Evolutionary conservation across 1,140 invertebrate species (phyloP), one percentile per base, ranked within the genome.

Genomic region (Pseudomyrmex flavicornis): DNA sequence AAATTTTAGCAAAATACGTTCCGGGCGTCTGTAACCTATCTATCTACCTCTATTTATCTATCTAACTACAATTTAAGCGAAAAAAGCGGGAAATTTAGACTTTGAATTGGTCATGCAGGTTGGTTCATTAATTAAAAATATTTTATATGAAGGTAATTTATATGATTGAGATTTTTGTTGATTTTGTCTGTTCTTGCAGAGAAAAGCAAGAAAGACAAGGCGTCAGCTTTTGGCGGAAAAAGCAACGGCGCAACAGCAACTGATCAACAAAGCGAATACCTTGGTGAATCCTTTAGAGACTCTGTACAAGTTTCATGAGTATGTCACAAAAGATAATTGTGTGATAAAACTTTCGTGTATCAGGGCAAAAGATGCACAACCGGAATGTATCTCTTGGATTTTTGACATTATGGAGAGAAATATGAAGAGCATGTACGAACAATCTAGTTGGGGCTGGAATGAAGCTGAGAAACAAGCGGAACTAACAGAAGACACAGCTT

Each of bases 351-450:
- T 96, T 9, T 90, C 90, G 58, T 95, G 95, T 56, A 88, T 91
- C 20, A 92, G 88, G 86, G 95, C 95, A 1, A 90, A 70, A 61
- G 86, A 95, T 80, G 87, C 96, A 83, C 84, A 91, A 26, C 48
- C 90, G 15, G 91, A 95, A 68, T 92, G 92, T 12, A 82, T 95
- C 2, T 93, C 95, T 52, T 97, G 96, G 96, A 95, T 96, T 8
- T 96, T 96, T 87, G 94, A 96, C 84, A 92, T 97, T 17, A 95
- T 96, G 70, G 95, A 96, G 88, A 91, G 92, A 59, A 97, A 97
- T 89, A 97, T 97, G 94, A 94, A 96, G 73, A 87, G 92, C 15
- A 92, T 95, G 92, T 97, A 96, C 89, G 94, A 95, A 82, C 87
- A 93, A 26, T 93, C 94, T 0, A 91, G 88, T 22, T 96, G 96